Evolutionary conservation across 2,797 vertebrate species (phyloP).

Genomic region (Babyrousa celebensis): DNA sequence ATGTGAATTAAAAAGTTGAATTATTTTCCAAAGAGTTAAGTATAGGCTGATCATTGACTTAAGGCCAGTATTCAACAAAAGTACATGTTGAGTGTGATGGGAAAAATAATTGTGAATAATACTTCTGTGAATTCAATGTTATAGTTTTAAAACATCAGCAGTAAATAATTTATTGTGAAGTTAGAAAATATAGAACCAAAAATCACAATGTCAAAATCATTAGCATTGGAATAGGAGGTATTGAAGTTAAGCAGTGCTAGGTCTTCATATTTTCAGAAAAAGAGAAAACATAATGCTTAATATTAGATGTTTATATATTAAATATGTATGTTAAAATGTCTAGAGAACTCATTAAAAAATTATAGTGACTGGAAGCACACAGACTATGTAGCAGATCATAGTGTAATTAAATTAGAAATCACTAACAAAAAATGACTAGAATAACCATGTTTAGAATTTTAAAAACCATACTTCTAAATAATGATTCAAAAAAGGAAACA

Average conservation of each 20-base stretch:
- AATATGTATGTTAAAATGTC: background rate
- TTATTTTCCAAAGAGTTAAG: constrained; percentile 34
- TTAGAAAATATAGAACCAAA: background rate
- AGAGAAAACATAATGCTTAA: background rate
- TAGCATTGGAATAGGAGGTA: background rate
- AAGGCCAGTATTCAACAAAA: background rate
- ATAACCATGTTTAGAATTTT: background rate
- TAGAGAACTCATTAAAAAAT: background rate
- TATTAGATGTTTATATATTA: background rate
- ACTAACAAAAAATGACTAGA: background rate
- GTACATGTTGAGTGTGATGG: background rate
- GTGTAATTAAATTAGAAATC: constrained; percentile 15
- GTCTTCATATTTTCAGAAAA: background rate
- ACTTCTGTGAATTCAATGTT: background rate
- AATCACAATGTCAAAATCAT: background rate
- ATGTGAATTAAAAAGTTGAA: background rate
- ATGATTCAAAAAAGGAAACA: constrained; percentile 1
- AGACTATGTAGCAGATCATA: background rate
- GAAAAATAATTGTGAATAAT: background rate
- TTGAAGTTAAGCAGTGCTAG: background rate
- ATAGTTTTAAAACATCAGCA: background rate
- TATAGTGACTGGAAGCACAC: background rate
- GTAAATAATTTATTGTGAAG: background rate
- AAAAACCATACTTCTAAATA: background rate
- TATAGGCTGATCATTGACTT: background rate